phyloP scores from a whole-genome alignment of 2,888 invertebrate species.

The Drosophila acutilabella region DNA sequence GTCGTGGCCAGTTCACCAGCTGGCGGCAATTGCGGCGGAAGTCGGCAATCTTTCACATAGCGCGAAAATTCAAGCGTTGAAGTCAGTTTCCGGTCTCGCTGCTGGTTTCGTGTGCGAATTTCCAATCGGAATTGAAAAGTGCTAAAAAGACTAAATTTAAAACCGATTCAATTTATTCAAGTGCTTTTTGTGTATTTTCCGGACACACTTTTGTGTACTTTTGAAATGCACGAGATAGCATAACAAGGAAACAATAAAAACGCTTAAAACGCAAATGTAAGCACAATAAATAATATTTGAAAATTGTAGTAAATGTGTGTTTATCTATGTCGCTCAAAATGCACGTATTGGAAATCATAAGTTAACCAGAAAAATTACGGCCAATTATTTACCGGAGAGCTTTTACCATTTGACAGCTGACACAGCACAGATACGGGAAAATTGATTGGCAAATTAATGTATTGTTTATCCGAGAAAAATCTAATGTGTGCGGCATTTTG shows the following conservation, averaged over 20 bases:
- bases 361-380: conserved; percentile 52
- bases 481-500: background rate
- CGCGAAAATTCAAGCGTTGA: conserved; percentile 65
- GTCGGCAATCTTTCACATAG: conserved; percentile 36
- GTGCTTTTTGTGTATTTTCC: conserved; percentile 29
- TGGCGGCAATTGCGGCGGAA: conserved; percentile 50
- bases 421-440: conserved; percentile 33
- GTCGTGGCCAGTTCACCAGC: conserved; percentile 58
- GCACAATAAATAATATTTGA: conserved; percentile 62
- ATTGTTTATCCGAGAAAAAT: conserved; percentile 11
- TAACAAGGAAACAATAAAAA: conserved; percentile 52
- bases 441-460: conserved; percentile 48
- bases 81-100: conserved; percentile 62
- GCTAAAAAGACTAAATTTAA: conserved; percentile 46
- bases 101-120: conserved; percentile 34
- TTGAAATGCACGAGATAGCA: background rate
- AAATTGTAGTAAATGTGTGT: conserved; percentile 36
- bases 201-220: conserved; percentile 11
- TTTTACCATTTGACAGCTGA: conserved; percentile 40
- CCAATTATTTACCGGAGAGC: conserved; percentile 34
- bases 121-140: conserved; percentile 19
- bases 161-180: conserved; percentile 16
- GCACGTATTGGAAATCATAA: conserved; percentile 41
- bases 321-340: conserved; percentile 54
- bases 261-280: conserved; percentile 47